phyloP scores from a whole-genome alignment of 2,113 vertebrate genomes.

The Dipodomys spectabilis region DNA sequence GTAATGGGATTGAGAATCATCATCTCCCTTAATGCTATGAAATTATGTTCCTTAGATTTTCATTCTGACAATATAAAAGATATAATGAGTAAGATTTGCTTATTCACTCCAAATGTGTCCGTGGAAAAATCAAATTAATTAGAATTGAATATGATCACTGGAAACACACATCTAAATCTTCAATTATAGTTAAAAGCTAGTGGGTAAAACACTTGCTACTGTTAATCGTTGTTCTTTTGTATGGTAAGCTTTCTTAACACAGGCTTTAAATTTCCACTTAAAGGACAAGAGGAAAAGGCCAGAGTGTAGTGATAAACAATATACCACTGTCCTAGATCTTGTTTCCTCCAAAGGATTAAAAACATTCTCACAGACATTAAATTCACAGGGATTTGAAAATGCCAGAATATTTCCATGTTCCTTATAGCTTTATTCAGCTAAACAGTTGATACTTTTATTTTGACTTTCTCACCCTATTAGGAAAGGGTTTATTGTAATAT shows the following conservation, averaged over 20 bases:
- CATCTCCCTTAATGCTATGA: not conserved
- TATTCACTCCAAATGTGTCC: not conserved
- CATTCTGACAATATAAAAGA: not conserved
- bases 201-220: not conserved
- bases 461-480: not conserved
- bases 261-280: not conserved
- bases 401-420: not conserved
- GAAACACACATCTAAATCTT: not conserved
- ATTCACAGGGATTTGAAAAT: constrained; percentile 22
- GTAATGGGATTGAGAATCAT: not conserved
- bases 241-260: not conserved
- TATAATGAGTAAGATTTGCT: not conserved
- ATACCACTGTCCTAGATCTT: not conserved
- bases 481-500: not conserved
- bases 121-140: constrained; percentile 14
- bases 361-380: not conserved
- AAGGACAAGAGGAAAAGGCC: not conserved
- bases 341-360: not conserved
- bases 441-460: not conserved
- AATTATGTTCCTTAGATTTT: not conserved
- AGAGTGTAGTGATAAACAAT: not conserved
- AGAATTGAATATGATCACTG: not conserved
- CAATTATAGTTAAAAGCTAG: not conserved
- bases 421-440: not conserved
- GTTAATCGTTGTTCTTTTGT: not conserved